Conservation (phyloP, 2,888 invertebrate genomes). For the Philopedon plagiatum region DNA sequence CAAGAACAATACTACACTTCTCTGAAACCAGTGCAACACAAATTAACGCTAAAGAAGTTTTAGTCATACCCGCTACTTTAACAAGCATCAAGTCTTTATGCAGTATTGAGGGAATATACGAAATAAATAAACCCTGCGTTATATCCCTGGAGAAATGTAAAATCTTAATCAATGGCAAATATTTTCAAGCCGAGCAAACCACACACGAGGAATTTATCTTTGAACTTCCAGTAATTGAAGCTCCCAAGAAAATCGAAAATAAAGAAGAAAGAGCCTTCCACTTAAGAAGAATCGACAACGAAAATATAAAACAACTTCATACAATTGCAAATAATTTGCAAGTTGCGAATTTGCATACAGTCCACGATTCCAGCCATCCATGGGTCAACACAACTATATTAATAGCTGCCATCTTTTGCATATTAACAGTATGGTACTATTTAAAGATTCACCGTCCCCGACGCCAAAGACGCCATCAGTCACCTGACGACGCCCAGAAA, state of each 20-base stretch:
- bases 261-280: no score
- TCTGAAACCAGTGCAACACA: no score
- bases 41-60: no score
- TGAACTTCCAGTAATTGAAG: background rate
- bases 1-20: no score
- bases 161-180: background rate
- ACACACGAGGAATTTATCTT: no score
- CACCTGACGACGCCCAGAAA: no score
- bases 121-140: background rate
- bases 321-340: background rate
- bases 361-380: background rate
- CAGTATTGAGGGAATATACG: background rate
- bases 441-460: background rate
- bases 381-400: background rate
- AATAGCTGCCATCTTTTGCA: no score
- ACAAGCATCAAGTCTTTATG: background rate
- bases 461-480: no score
- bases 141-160: background rate
- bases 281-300: background rate
- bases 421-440: no score
- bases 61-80: no score
- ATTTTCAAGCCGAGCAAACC: slow-evolving; percentile 10
- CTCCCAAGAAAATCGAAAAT: background rate
- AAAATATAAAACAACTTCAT: background rate
- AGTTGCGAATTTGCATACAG: background rate